phyloP scores from a whole-genome alignment of 2,797 vertebrate genomes.

The Galago senegalensis region DNA sequence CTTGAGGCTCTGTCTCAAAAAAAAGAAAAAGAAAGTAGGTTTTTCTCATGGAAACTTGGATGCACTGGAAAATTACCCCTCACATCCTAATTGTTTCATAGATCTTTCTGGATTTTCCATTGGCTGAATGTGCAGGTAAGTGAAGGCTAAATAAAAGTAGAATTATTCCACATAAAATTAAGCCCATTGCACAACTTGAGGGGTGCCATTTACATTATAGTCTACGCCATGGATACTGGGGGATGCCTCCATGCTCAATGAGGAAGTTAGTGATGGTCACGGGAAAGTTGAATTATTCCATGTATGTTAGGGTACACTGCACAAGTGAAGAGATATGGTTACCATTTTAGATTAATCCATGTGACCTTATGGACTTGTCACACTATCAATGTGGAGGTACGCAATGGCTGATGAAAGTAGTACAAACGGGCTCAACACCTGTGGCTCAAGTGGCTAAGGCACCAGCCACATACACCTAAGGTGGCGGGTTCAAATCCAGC shows the following conservation, averaged over 20 bases:
- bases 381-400: background rate
- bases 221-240: background rate
- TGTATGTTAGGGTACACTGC: background rate
- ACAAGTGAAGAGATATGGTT: background rate
- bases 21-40: background rate
- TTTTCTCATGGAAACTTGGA: background rate
- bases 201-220: background rate
- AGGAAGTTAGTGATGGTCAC: background rate
- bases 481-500: too few species aligned
- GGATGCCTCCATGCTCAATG: background rate
- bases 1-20: too few species aligned
- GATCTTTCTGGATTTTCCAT: background rate
- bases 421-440: background rate
- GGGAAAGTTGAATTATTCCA: background rate
- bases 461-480: too few species aligned
- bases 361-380: background rate
- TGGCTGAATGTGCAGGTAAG: background rate
- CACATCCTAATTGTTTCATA: background rate
- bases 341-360: background rate
- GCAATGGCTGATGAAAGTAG: background rate
- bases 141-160: background rate
- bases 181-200: background rate
- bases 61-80: background rate
- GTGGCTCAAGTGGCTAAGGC: too few species aligned
- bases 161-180: background rate